These are phyloP conservation scores for Rousettus leschenaultii DNA, from an alignment of 2,113 vertebrate species.

Conservation along the genomic window DNA sequence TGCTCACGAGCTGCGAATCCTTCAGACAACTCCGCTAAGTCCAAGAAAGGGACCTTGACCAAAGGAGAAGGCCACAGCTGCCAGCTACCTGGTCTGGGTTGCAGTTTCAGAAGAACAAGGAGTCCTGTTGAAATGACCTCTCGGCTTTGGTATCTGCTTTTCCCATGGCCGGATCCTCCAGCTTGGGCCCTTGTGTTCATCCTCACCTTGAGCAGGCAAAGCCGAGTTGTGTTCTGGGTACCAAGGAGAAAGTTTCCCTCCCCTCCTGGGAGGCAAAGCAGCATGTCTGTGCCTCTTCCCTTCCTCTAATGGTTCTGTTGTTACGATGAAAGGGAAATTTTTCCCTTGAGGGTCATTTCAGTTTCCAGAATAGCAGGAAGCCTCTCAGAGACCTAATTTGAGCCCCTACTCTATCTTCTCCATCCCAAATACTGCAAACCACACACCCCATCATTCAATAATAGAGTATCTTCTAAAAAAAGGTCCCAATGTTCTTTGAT, in stretches of 20 bases:
- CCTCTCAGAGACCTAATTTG: background rate
- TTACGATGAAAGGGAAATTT: background rate
- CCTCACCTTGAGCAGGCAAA: background rate
- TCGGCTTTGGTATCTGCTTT: background rate
- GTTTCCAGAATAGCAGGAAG: background rate
- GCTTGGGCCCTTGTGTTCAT: background rate
- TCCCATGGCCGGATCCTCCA: background rate
- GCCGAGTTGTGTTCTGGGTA: background rate
- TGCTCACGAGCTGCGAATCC: background rate
- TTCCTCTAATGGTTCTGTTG: background rate
- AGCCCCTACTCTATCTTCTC: background rate
- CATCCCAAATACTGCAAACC: background rate
- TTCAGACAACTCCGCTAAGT: background rate
- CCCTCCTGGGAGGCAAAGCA: background rate
- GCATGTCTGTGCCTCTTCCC: background rate
- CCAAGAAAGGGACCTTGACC: background rate
- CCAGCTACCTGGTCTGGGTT: background rate
- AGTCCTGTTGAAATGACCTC: background rate
- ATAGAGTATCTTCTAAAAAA: background rate
- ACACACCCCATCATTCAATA: background rate
- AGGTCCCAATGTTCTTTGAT: background rate
- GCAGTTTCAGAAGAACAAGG: background rate
- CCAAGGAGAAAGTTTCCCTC: background rate
- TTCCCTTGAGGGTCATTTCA: background rate
- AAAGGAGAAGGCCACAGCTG: background rate